Evolutionary conservation across 2,113 vertebrate species (phyloP), one percentile per base, ranked within the genome.

Genomic region (Sarotherodon lohbergeri): DNA sequence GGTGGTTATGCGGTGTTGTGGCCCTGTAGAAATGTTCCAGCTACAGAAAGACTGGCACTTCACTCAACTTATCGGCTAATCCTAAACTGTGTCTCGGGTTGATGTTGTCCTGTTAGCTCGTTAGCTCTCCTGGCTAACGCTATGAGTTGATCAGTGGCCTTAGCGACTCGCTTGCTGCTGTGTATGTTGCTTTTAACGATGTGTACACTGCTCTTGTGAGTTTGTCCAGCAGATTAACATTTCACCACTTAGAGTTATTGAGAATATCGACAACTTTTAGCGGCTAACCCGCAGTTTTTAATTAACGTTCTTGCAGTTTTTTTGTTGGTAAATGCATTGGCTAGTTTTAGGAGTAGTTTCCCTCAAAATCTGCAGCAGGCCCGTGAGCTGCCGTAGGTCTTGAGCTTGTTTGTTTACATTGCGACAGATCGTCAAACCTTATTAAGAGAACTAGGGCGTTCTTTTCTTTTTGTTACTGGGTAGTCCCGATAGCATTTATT

Each of bases 91-190:
- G 80, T 88, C 78, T 66, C 84, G 32, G 81, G 81, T 46, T 81
- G 16, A 92, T 95, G 94, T 95, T 95, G 89, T 93, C 90, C 81
- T 85, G 89, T 93, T 95, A 94, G 93, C 94, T 29, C n/a, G 84
- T 88, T 95, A 93, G 94, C 94, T 90, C 16, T 27, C n/a, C 12
- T 4, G 66, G 93, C 94, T 95, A 95, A 94, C 84, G 88, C 89
- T 3, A 80, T 52, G 89, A 91, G 84, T 89, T 85, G 56, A 94
- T 83, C 88, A 82, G 61, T 94, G 93, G 95, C 94, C 93, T 89
- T 34, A 79, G 80, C 86, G 48, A 66, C 39, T 85, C 86, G 80
- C 89, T 90, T 11, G 84, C 78, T 32, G 68, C 83, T 82, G 48
- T 88, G 83, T 61, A 6, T 78, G 43, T 41, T 50, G 52, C 27